Evolutionary conservation across 2,888 invertebrate species (phyloP), one percentile per base, ranked within the genome.

Genomic region (Lithophane ornitopus): DNA sequence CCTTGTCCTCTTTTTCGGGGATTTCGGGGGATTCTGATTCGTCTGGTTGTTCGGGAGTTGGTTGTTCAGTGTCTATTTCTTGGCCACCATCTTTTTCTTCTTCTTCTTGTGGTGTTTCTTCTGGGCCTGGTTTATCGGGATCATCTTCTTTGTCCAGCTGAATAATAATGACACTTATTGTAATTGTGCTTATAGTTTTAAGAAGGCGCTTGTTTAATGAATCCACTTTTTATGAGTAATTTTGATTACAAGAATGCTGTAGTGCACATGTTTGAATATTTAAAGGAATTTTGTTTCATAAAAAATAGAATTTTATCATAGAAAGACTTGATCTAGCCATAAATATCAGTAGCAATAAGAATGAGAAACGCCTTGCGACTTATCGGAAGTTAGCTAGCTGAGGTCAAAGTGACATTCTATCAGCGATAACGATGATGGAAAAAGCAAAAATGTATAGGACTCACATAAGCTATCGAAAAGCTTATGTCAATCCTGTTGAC

Each of bases 11-110:
- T 73, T 93, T 90, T 67, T 92, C 91, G 3, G 89, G 74, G 59
- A 92, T 82, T 88, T 94, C 91, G 85, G 93, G 85, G 76, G 93
- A 86, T 52, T 92, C 89, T 59, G 90, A 79, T 34, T 89, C 90
- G 22, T 93, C 92, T 61, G 91, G 89, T n/a, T 90, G 87, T 6
- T 93, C 93, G 22, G 92, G 90, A 44, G 78, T 44, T 39, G 80
- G 72, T 74, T 87, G 77, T 75, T 88, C 87, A 16, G 59, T 66
- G 73, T 86, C 86, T n/a, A 75, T 72, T 65, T 86, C 84, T 72
- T 85, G 80, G 0, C 85, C 87, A 0, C 89, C 83, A 41, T 89
- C 84, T 49, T 90, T 84, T 54, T 90, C 87, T 41, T 89, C 82
- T 66, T 85, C 52, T 19, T 59, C 34, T 67, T 67, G 19, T 22